Evolutionary conservation across 2,113 vertebrate species (phyloP).

Genomic region (Nycticryphes semicollaris): DNA sequence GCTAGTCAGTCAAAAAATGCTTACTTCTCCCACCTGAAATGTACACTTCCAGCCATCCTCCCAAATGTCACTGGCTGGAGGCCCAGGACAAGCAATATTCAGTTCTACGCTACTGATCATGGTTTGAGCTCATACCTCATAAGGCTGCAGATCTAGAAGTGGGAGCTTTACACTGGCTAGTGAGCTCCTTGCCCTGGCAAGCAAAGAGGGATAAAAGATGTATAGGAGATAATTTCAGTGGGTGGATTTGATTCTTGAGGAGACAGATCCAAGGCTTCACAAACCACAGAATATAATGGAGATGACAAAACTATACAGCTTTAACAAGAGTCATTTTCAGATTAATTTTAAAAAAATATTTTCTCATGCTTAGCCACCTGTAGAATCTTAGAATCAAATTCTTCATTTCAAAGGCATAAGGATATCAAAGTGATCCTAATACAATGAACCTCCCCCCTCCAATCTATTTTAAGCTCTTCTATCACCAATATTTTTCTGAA

Average conservation of each 20-base stretch:
- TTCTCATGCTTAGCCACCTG: neutral
- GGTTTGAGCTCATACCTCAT: slow-evolving; percentile 13
- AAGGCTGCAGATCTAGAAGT: neutral
- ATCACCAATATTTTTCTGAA: slow-evolving; percentile 5
- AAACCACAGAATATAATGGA: neutral
- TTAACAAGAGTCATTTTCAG: neutral
- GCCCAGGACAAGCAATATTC: slow-evolving; percentile 44
- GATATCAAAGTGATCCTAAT: neutral
- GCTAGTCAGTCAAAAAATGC: neutral
- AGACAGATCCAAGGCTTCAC: neutral
- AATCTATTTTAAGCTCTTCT: neutral
- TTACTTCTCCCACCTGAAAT: neutral
- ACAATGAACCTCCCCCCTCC: neutral
- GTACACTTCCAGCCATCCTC: neutral
- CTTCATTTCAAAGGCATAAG: neutral
- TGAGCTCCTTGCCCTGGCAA: neutral
- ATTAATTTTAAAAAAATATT: neutral
- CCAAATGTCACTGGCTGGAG: slow-evolving; percentile 50
- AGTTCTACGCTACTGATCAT: neutral
- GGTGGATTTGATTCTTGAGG: neutral
- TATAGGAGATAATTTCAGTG: neutral
- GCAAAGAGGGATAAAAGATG: neutral
- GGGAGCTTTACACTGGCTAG: neutral
- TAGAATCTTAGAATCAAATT: neutral
- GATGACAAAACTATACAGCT: neutral